Percentiles rank a stretch among this genome's conserved stretches.
Evolutionary conservation across 1,140 invertebrate genomes (phyloP).

Genomic region (Micrasema minimum): DNA sequence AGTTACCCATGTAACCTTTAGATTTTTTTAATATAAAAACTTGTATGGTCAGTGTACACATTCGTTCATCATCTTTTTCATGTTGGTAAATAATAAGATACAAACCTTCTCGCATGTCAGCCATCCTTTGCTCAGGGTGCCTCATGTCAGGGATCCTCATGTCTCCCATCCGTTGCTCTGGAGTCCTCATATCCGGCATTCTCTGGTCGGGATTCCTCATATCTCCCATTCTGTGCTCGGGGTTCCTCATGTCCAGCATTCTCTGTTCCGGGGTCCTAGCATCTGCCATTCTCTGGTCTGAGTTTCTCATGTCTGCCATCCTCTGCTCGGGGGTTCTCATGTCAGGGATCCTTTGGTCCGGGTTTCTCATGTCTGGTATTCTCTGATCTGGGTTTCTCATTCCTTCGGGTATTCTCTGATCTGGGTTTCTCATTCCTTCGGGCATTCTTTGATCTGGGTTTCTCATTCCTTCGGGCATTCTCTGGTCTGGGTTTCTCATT

Average conservation of each 20-base stretch:
- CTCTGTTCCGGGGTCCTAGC: not conserved
- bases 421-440: conserved; percentile 1
- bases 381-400: conserved; percentile 29
- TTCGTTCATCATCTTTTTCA: not conserved
- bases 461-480: no score
- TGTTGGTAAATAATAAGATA: not conserved
- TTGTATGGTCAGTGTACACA: no score
- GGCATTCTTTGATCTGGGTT: no score
- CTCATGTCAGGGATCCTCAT: conserved; percentile 38
- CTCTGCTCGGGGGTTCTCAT: conserved; percentile 20
- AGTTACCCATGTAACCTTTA: no score
- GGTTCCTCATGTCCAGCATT: conserved; percentile 31
- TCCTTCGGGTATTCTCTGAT: no score
- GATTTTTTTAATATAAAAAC: no score
- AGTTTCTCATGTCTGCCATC: conserved; percentile 54
- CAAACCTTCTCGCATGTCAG: conserved; percentile 57
- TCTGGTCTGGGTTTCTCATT: no score
- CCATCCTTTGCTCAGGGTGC: conserved; percentile 8
- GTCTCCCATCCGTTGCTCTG: conserved; percentile 27
- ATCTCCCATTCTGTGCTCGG: conserved; percentile 27
- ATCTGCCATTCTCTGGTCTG: no score
- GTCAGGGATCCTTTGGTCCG: conserved; percentile 24
- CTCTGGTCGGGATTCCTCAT: conserved; percentile 53
- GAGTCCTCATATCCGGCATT: conserved; percentile 8
- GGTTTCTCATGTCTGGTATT: conserved; percentile 30